Percentiles rank a stretch among this genome's conserved stretches.
Evolutionary conservation across 2,113 vertebrate species (phyloP).

Genomic region (Hippocampus comes): DNA sequence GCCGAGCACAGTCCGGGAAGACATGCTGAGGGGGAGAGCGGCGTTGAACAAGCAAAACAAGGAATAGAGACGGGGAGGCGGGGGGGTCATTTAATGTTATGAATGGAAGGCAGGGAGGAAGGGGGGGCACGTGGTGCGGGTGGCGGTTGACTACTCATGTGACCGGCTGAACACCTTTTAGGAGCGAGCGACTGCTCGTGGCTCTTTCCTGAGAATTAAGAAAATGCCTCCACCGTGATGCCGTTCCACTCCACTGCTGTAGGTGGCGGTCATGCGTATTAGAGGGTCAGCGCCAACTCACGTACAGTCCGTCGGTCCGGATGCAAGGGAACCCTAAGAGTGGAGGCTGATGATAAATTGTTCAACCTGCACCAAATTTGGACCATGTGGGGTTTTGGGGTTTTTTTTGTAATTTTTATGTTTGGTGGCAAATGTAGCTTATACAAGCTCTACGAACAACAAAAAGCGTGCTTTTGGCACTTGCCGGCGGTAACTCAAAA

Average conservation of each 20-base stretch:
- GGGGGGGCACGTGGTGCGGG: conserved; percentile 12
- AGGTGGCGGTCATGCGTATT: too few relatives aligned
- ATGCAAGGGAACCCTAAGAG: too few relatives aligned
- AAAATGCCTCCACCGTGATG: background rate
- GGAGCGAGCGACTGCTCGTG: background rate
- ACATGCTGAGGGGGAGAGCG: conserved; percentile 48
- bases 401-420: background rate
- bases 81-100: conserved; percentile 31
- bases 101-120: conserved; percentile 21
- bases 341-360: too few relatives aligned
- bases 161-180: conserved; percentile 18
- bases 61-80: conserved; percentile 42
- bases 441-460: too few relatives aligned
- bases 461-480: background rate
- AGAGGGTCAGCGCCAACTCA: background rate
- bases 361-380: background rate
- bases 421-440: background rate
- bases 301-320: background rate
- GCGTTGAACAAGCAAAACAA: conserved; percentile 39
- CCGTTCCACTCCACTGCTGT: background rate
- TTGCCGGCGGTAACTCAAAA: background rate
- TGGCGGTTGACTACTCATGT: conserved; percentile 50
- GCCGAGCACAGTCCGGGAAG: conserved; percentile 12
- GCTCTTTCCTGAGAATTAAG: background rate
- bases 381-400: background rate